Base-by-base conservation (phyloP, 2,797 vertebrate species). In the Takifugu ocellatus region DNA sequence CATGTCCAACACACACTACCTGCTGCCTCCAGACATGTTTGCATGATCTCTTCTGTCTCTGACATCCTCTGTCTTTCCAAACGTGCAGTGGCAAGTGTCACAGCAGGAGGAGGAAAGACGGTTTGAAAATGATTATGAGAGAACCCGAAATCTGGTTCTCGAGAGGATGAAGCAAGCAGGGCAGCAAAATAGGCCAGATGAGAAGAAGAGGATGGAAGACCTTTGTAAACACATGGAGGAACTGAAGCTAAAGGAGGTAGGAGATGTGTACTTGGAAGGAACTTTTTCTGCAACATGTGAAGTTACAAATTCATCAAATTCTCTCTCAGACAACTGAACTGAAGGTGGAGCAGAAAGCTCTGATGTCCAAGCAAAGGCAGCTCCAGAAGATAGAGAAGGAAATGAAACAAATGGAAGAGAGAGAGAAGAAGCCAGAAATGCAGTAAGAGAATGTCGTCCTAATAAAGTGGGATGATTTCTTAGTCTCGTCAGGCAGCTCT, bases 151-250 rank as follows among this genome's bases (percentile, higher is more conserved):
- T 66, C 91, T 95, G 52, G 91, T 82, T 0, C 72, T 93, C 52
- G 91, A 92, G 44, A 90, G 92, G 75, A 86, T 87, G 25, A 90
- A 66, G 27, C 79, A 78, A 0, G 88, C 82, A 0, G 86, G 94
- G 51, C 89, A 92, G 71, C 82, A 79, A 62, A 88, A 46, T 70
- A 92, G n/a, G 7, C 59, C 52, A 42, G 87, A 91, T 48, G 87
- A 88, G 17, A 75, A 29, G 3, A 73, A 85, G 66, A 93, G 83
- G 74, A 91, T 75, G 0, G 90, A 94, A 48, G 80, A 59, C 0
- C 83, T 98, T 56, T 57, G 72, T 0, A 90, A 87, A 60, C 96
- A 96, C 86, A 95, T 99, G 90, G 90, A 95, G 57, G 95, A 98
- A 70, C 88, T 99, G 61, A 92, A 89, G 71, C 66, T 93, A 48